Conservation (phyloP, 2,888 invertebrate genomes). For the Calameuta pallipes region DNA sequence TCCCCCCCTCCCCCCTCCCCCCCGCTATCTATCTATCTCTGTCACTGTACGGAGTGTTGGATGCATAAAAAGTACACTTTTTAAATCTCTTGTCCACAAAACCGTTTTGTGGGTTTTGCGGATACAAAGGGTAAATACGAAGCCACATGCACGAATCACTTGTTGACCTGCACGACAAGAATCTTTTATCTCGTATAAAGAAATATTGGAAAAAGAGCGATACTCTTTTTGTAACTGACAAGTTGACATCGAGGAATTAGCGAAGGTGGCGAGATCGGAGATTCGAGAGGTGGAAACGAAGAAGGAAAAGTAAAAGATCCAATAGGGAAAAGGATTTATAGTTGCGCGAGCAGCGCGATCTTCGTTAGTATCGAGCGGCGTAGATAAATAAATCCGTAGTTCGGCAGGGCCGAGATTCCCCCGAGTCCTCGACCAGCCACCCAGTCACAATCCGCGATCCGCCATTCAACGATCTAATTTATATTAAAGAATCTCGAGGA, state of each 20-base stretch:
- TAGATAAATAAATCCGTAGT: conserved; percentile 55
- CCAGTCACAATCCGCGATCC: conserved; percentile 27
- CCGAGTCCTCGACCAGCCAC: conserved; percentile 16
- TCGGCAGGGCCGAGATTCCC: conserved; percentile 15
- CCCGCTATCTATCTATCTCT: background rate
- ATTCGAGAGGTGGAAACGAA: conserved; percentile 8
- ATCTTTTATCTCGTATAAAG: too few relatives aligned
- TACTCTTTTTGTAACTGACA: too few relatives aligned
- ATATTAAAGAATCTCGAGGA: conserved; percentile 62
- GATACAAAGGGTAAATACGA: too few relatives aligned
- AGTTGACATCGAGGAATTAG: too few relatives aligned
- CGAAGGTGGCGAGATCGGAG: background rate
- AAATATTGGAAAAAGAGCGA: too few relatives aligned
- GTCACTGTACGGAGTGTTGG: too few relatives aligned
- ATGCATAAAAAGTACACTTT: too few relatives aligned
- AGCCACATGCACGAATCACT: too few relatives aligned
- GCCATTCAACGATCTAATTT: conserved; percentile 62
- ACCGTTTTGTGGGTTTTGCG: too few relatives aligned
- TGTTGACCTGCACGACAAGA: too few relatives aligned
- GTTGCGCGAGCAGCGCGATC: conserved; percentile 32
- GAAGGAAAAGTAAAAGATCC: conserved; percentile 16
- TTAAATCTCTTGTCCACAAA: too few relatives aligned
- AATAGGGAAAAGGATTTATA: conserved; percentile 1
- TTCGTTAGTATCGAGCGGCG: conserved; percentile 38
- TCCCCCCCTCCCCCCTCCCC: too few relatives aligned